Base-by-base conservation (phyloP, 2,113 vertebrate species). In the Bubo scandiacus region DNA sequence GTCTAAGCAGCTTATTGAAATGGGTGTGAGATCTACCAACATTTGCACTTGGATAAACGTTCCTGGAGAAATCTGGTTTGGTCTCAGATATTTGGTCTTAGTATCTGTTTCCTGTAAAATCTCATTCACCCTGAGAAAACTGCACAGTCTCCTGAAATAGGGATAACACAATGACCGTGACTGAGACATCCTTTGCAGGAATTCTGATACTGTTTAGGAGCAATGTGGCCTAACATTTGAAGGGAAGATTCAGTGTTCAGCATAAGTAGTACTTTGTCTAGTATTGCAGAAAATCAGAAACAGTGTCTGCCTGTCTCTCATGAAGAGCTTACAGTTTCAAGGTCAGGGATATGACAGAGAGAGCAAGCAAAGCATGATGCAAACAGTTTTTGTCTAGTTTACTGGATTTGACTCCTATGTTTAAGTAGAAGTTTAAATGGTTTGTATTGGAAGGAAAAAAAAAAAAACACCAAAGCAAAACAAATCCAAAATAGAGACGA, bases 201-300 rank as follows among this genome's bases (percentile, higher is more conserved):
- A 40, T 40, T 52, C 32, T 81, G 10, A 17, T n/a, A 49, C 1
- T 11, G 17, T 26, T 89, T 51, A 49, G 22, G 15, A 78, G 9
- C 8, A 68, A 62, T 21, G 30, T 29, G 6, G 9, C 21, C 49
- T 65, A 72, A 63, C 2, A 72, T 55, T 25, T 47, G 23, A 90
- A 93, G 54, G 43, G 30, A 82, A 15, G 27, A 68, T 80, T 49
- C 17, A 6, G 6, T 55, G 34, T 59, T 82, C 52, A 72, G 43
- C 26, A 3, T 63, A 81, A 71, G 25, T 23, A 78, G n/a, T 59
- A n/a, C 27, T 85, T 94, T 67, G n/a, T 40, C 27, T 58, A 67
- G 4, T 77, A 70, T 15, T 82, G 34, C 40, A 90, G 74, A 86
- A 93, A 96, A 79, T 71, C 55, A 81, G 65, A 84, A 74, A 51